phyloP scores from a whole-genome alignment of 2,888 invertebrate species.

The Drosophila merina region DNA sequence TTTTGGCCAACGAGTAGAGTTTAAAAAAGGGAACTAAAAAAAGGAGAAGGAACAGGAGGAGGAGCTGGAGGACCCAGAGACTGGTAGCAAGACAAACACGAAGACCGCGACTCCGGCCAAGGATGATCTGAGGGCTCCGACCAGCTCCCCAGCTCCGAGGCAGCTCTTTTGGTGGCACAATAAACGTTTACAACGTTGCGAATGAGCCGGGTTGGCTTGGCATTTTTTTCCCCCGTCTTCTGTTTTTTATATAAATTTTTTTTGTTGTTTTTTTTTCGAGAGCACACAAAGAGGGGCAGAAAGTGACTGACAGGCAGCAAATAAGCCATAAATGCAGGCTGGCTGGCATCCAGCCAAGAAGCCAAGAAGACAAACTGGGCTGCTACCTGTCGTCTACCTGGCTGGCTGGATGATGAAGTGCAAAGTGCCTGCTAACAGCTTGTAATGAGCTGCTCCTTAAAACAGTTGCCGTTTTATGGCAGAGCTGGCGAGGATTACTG shows the following conservation, averaged over 20 bases:
- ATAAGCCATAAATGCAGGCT: constrained; percentile 72
- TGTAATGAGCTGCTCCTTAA: constrained; percentile 67
- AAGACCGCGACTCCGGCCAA: constrained; percentile 16
- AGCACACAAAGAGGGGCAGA: constrained; percentile 8
- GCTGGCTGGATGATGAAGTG: constrained; percentile 66
- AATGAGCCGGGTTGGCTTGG: constrained; percentile 26
- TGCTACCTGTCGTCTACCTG: constrained; percentile 22
- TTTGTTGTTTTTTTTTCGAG: not conserved
- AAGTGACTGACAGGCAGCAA: constrained; percentile 62
- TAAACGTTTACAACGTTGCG: constrained; percentile 70
- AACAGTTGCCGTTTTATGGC: constrained; percentile 56
- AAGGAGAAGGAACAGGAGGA: not conserved
- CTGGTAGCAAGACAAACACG: constrained; percentile 19
- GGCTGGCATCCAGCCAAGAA: constrained; percentile 2
- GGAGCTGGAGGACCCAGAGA: not conserved
- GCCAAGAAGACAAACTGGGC: not conserved
- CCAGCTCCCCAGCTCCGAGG: not conserved
- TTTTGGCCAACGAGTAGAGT: constrained; percentile 9
- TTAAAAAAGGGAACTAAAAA: not conserved
- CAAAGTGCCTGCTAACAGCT: constrained; percentile 76
- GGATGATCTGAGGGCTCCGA: constrained; percentile 14
- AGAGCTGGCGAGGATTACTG: not conserved
- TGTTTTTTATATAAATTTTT: not conserved
- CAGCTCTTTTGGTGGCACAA: constrained; percentile 74
- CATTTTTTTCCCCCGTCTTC: not conserved